Evolutionary conservation across 2,888 invertebrate species (phyloP).

Genomic region (Augiades crinisus): DNA sequence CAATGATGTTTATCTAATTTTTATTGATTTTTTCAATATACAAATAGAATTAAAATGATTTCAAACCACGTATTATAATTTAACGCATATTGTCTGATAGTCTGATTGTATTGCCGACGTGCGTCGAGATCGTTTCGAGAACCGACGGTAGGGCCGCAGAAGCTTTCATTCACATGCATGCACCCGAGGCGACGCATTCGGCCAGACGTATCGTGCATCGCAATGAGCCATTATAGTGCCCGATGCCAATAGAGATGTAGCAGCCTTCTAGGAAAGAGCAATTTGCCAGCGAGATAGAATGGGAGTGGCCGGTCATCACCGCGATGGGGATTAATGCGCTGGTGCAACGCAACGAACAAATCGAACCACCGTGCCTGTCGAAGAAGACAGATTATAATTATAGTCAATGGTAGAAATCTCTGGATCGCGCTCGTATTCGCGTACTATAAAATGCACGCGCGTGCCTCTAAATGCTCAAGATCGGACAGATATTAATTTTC

Average conservation of each 20-base stretch:
- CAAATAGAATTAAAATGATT: no score
- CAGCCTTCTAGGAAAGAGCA: conserved; percentile 42
- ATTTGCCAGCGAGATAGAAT: conserved; percentile 56
- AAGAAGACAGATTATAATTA: conserved; percentile 35
- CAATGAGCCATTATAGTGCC: conserved; percentile 55
- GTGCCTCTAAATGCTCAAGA: conserved; percentile 20
- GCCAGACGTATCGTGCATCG: conserved; percentile 58
- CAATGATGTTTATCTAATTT: no score
- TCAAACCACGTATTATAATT: background rate
- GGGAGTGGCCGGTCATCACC: conserved; percentile 58
- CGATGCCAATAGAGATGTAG: conserved; percentile 63
- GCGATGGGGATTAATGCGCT: conserved; percentile 50
- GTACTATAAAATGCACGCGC: conserved; percentile 22
- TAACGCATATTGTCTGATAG: no score
- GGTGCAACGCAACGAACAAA: conserved; percentile 35
- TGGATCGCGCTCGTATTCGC: conserved; percentile 14
- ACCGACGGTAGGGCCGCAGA: conserved; percentile 1
- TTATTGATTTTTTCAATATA: no score
- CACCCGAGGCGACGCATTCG: conserved; percentile 54
- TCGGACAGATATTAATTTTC: conserved; percentile 27
- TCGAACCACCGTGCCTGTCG: conserved; percentile 29
- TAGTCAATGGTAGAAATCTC: conserved; percentile 35
- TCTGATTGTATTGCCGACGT: no score
- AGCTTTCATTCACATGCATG: conserved; percentile 51
- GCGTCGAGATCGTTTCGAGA: conserved; percentile 9